phyloP scores from a whole-genome alignment of 2,113 vertebrate species.

The Oryzias celebensis region DNA sequence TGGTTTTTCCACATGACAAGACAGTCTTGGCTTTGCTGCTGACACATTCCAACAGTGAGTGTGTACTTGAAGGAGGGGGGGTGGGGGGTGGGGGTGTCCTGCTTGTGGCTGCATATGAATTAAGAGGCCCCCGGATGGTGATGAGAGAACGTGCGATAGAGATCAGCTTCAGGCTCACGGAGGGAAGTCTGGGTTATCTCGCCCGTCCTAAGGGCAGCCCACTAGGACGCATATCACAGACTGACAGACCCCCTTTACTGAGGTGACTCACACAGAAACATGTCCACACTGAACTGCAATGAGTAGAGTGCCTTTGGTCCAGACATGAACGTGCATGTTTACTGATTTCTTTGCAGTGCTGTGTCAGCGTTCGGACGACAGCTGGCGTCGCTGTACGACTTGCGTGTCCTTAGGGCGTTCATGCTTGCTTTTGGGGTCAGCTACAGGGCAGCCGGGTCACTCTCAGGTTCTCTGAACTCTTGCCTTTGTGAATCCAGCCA shows the following conservation, averaged over 20 bases:
- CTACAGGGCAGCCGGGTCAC: constrained; percentile 42
- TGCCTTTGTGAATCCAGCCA: constrained; percentile 25
- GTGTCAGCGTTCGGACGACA: constrained; percentile 65
- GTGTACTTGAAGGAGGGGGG: constrained; percentile 11
- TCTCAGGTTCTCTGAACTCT: constrained; percentile 31
- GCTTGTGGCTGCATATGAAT: constrained; percentile 33
- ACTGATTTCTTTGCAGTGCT: constrained; percentile 48
- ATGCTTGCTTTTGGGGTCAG: constrained; percentile 48
- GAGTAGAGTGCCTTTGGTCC: constrained; percentile 27
- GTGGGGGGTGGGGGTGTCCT: constrained; percentile 10
- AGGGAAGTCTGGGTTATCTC: constrained; percentile 55
- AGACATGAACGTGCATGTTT: constrained; percentile 58
- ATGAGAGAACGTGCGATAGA: constrained; percentile 47
- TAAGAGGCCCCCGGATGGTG: constrained; percentile 28
- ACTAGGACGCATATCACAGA: constrained; percentile 55
- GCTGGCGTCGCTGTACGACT: constrained; percentile 60
- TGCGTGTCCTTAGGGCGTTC: constrained; percentile 51
- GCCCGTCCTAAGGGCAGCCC: constrained; percentile 55
- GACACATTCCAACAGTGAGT: constrained; percentile 4
- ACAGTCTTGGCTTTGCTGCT: constrained; percentile 19
- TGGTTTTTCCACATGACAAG: not conserved
- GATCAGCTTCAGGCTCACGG: constrained; percentile 54
- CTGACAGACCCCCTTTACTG: constrained; percentile 42
- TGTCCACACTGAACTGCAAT: constrained; percentile 25
- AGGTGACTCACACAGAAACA: constrained; percentile 22